Conservation (phyloP, 1,140 invertebrate species). For the Magallana ariakensis region DNA sequence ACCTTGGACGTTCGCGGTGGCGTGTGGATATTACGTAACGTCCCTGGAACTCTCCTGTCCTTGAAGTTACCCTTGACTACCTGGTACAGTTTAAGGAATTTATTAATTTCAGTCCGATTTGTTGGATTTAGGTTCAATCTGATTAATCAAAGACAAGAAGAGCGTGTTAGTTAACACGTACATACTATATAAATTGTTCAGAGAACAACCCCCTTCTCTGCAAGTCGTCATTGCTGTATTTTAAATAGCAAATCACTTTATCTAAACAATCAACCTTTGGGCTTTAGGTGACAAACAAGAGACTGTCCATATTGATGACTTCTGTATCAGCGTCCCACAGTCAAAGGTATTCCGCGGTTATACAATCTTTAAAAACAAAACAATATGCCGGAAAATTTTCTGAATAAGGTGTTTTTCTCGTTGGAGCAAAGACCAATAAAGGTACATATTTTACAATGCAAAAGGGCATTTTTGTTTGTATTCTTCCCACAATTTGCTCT, state of each 20-base stretch:
- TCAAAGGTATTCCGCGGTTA: slow-evolving; percentile 10
- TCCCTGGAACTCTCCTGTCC: not conserved
- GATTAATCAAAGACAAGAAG: too few species aligned
- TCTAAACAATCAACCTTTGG: not conserved
- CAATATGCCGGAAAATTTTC: slow-evolving; percentile 15
- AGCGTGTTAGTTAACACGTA: too few species aligned
- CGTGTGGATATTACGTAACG: not conserved
- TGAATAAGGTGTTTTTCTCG: not conserved
- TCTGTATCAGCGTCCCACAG: not conserved
- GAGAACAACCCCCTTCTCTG: not conserved
- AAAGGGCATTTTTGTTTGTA: too few species aligned
- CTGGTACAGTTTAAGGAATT: not conserved
- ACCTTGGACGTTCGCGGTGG: not conserved
- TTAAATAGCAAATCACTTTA: not conserved
- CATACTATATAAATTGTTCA: too few species aligned
- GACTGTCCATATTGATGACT: not conserved
- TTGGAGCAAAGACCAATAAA: too few species aligned
- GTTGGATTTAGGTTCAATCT: not conserved
- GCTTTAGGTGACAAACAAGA: slow-evolving; percentile 6
- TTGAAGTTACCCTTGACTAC: not conserved
- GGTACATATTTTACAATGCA: too few species aligned
- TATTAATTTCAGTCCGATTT: not conserved
- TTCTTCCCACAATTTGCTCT: too few species aligned
- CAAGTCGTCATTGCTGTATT: not conserved
- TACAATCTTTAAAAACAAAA: not conserved